Base-by-base conservation (phyloP, 2,888 invertebrate genomes). In the Acanthoscelides obtectus region DNA sequence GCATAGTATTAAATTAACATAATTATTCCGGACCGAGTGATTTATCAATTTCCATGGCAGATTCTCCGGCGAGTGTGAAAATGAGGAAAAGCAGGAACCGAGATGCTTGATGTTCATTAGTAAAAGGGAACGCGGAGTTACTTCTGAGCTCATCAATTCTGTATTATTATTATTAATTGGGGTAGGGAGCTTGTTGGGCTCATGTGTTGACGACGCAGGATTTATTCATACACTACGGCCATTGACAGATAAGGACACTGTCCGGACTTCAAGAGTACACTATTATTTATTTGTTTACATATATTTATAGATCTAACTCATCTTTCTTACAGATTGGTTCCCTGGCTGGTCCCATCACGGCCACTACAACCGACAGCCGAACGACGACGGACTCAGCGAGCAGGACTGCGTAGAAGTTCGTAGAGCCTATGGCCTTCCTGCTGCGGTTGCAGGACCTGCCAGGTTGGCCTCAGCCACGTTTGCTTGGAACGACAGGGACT, bases 401-500 rank as follows among this genome's bases (percentile, higher is more conserved):
- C 93, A 94, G 83, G 94, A 94, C 85, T 95, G 94, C 84, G 92
- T 94, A 71, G 94, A 95, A 83, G 88, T 93, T 6, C 86, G 94
- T 8, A 86, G 91, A 67, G 87, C 89, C 75, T 94, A 92, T 82
- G 88, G 90, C 1, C 86, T 90, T 27, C 89, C 90, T 0, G 80
- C 85, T 4, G 83, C 90, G 0, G 80, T 85, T 4, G 83, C 85
- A 69, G 45, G 45, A 45, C 89, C 90, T 0, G 80, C 85, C 2
- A 82, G 90, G 0, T 80, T 85, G 2, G 83, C 85, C 69, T 83
- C 85, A 4, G 83, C 84, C 22, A 88, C 89, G 75, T 93, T 91
- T 85, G 92, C 91, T 89, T 94, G 94, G 94, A 95, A 95, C 82
- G 94, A 94, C 82, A 83, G 94, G 22, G 91, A 92, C 79, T 95